Evolutionary conservation across 2,797 vertebrate species (phyloP), one percentile per base, ranked within the genome.

Genomic region (Neosalanx taihuensis): DNA sequence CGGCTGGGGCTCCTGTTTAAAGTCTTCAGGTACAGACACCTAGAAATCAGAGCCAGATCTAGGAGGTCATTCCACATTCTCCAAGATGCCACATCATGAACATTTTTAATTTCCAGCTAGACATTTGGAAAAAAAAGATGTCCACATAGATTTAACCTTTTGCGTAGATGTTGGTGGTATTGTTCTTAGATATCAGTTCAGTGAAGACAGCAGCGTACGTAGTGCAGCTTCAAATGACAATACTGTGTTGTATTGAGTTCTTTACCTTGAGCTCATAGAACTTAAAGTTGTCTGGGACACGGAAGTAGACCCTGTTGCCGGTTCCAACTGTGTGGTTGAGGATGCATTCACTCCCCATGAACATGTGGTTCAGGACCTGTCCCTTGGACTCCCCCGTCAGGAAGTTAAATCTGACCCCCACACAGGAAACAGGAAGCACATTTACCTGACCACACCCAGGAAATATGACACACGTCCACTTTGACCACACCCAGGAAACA

Each of bases 221-320:
- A 51, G 12, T 51, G 17, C 30, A 23, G 3, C 30, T 96, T 91
- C 26, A 98, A 95, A 61, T 83, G 88, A 79, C 96, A 89, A 72
- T 23, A 84, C 63, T 96, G 1, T 56, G 18, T 17, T 56, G 20
- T 41, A 26, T 2, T 20, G 30, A 62, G 65, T 20, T 2, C 33
- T 17, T 26, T 91, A 96, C 97, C 93, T 96, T 91, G 29, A 98
- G 95, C 59, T 83, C 89, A 79, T 96, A 89, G 72, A 29, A 84
- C 64, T 96, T 88, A 59, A 98, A 83, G 80, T 98, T 99, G 0
- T 84, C 90, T 0, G 96, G 91, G n/a, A 97, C n/a, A 2, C 95
- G 91, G 31, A 95, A 94, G 0, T 73, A 86, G 64, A 93, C 93
- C 49, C 89, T 89, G 1, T 73, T 63, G 2, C 33, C 35, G 0